Percentiles rank a stretch among this genome's conserved stretches.
Evolutionary conservation across 53 echinoderm and acorn worm genomes (phyloP).

Genomic region (Zoroaster sp.): DNA sequence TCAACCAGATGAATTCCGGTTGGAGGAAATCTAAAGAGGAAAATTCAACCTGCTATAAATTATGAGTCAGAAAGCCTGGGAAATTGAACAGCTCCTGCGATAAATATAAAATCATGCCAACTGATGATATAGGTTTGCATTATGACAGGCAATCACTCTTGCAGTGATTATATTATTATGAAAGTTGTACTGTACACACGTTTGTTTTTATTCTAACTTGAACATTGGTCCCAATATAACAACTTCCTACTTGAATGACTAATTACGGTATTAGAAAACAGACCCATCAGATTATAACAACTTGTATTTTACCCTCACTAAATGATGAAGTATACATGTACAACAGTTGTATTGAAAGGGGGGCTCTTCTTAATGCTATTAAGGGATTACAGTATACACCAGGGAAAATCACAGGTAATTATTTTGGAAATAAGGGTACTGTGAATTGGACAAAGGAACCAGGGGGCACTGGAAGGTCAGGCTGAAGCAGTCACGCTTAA

Average conservation of each 20-base stretch:
- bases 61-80: constrained; percentile 22
- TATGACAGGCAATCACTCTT: not conserved
- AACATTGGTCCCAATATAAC: not conserved
- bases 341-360: not conserved
- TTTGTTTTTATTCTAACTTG: not conserved
- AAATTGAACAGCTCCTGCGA: constrained; percentile 9
- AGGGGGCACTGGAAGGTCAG: not conserved
- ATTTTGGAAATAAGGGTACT: constrained; percentile 32
- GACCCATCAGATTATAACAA: not conserved
- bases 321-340: not conserved
- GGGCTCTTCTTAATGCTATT: not conserved
- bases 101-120: not conserved
- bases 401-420: constrained; percentile 24
- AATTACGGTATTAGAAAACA: not conserved
- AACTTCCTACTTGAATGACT: not conserved
- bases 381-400: constrained; percentile 35
- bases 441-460: not conserved
- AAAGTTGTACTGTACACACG: not conserved
- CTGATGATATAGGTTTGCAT: not conserved
- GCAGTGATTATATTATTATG: not conserved
- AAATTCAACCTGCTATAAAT: not conserved
- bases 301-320: not conserved
- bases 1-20: constrained; percentile 11
- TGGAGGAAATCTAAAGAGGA: not conserved
- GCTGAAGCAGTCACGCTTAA: not conserved